Evolutionary conservation across 2,797 vertebrate genomes (phyloP).

Genomic region (Sebastes flavidus): DNA sequence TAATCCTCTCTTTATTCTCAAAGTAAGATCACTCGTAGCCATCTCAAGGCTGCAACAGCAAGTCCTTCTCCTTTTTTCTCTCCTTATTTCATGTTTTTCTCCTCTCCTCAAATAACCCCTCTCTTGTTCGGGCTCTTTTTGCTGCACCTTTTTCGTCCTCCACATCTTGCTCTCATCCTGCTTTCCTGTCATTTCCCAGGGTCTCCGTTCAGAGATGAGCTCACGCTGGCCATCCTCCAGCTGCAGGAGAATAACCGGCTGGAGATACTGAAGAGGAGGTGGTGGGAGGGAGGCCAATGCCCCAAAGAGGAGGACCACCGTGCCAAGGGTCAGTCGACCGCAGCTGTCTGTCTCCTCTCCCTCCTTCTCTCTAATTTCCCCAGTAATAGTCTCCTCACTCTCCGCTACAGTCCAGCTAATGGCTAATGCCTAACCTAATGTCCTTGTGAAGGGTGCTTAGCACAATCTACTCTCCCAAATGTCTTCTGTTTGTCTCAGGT

Average conservation of each 20-base stretch:
- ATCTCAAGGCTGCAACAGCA: slow-evolving; percentile 37
- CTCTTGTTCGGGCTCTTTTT: slow-evolving; percentile 7
- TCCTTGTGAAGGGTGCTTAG: slow-evolving; percentile 68
- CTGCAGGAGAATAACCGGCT: slow-evolving; percentile 94
- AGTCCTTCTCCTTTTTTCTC: background rate
- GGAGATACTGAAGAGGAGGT: slow-evolving; percentile 94
- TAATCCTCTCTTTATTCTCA: slow-evolving; percentile 69
- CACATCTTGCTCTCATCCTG: slow-evolving; percentile 39
- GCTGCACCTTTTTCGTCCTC: slow-evolving; percentile 2
- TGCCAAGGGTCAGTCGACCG: slow-evolving; percentile 87
- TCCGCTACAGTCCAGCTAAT: slow-evolving; percentile 62
- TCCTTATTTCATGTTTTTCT: slow-evolving; percentile 3
- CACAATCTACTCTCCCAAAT: slow-evolving; percentile 59
- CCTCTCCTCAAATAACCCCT: slow-evolving; percentile 14
- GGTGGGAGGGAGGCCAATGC: slow-evolving; percentile 94
- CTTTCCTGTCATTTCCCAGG: slow-evolving; percentile 75
- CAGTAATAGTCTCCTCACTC: slow-evolving; percentile 57
- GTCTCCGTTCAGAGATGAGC: slow-evolving; percentile 92
- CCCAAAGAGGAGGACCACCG: slow-evolving; percentile 93
- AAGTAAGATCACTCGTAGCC: slow-evolving; percentile 48
- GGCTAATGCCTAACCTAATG: slow-evolving; percentile 65
- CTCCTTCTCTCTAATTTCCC: slow-evolving; percentile 62
- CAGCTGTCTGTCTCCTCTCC: slow-evolving; percentile 46
- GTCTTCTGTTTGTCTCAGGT: slow-evolving; percentile 66
- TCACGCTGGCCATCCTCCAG: slow-evolving; percentile 93